Evolutionary conservation across 2,888 invertebrate species (phyloP).

Genomic region (Sesia apiformis): DNA sequence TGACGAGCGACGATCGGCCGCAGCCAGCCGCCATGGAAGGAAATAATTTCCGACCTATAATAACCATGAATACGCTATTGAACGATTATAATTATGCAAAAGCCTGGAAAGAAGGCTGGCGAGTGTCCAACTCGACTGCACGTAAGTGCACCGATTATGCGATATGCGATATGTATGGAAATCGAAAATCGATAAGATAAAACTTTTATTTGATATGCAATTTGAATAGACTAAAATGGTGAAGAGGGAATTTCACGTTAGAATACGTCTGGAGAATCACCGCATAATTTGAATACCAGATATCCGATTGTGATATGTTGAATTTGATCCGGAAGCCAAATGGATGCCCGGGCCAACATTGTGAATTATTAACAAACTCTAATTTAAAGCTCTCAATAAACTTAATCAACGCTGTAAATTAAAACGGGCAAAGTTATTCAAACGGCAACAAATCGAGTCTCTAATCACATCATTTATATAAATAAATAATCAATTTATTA

Average conservation of each 20-base stretch:
- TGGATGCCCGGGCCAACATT: too few relatives aligned
- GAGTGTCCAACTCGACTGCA: slow-evolving; percentile 29
- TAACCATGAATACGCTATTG: slow-evolving; percentile 31
- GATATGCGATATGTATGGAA: slow-evolving; percentile 12
- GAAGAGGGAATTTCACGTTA: background rate
- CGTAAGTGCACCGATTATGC: slow-evolving; percentile 31
- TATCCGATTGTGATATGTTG: too few relatives aligned
- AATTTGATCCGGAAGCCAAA: too few relatives aligned
- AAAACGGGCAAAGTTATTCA: too few relatives aligned
- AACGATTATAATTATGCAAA: slow-evolving; percentile 32
- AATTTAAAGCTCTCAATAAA: too few relatives aligned
- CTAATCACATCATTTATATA: too few relatives aligned
- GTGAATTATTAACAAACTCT: too few relatives aligned
- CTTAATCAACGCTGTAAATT: too few relatives aligned
- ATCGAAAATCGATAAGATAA: slow-evolving; percentile 51
- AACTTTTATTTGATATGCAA: slow-evolving; percentile 55
- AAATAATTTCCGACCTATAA: slow-evolving; percentile 13
- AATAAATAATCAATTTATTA: too few relatives aligned
- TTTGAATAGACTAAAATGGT: slow-evolving; percentile 40
- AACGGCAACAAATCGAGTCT: too few relatives aligned
- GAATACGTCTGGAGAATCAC: background rate
- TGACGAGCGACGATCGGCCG: background rate
- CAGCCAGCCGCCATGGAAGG: background rate
- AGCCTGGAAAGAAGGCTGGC: slow-evolving; percentile 36
- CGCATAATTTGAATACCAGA: too few relatives aligned